phyloP scores from a whole-genome alignment of 2,113 vertebrate species.

The Arothron firmamentum region DNA sequence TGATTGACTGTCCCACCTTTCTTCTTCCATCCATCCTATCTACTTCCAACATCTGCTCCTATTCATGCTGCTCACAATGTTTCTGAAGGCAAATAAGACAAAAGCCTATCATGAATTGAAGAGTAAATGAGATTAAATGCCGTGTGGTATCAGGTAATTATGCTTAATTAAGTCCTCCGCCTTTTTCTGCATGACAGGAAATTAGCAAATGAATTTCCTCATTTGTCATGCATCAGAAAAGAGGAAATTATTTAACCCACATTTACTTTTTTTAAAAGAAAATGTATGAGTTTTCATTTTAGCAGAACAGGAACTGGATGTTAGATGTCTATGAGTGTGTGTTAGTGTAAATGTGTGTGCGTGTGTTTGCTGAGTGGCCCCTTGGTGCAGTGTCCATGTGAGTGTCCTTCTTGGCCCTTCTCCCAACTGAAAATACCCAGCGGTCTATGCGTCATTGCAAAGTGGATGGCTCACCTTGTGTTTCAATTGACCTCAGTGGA shows the following conservation, averaged over 20 bases:
- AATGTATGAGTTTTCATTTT: not conserved
- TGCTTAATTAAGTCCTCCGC: slow-evolving; percentile 35
- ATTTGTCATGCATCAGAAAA: slow-evolving; percentile 19
- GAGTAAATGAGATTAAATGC: slow-evolving; percentile 37
- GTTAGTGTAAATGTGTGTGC: slow-evolving; percentile 6
- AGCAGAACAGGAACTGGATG: not conserved
- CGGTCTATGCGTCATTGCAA: slow-evolving; percentile 54
- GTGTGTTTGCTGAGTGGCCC: slow-evolving; percentile 14
- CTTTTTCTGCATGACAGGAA: slow-evolving; percentile 25
- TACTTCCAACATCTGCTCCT: not conserved
- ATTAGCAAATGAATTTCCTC: slow-evolving; percentile 41
- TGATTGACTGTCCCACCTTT: slow-evolving; percentile 13
- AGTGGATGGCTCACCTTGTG: slow-evolving; percentile 63
- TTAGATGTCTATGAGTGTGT: slow-evolving; percentile 1
- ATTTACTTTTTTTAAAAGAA: not conserved
- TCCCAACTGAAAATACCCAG: slow-evolving; percentile 44
- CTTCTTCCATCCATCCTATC: not conserved
- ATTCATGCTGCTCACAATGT: slow-evolving; percentile 14
- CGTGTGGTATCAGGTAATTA: slow-evolving; percentile 42
- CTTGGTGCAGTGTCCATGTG: slow-evolving; percentile 33
- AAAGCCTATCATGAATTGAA: slow-evolving; percentile 20
- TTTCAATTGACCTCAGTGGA: slow-evolving; percentile 58
- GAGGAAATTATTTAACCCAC: not conserved
- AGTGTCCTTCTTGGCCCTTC: slow-evolving; percentile 38
- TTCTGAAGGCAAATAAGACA: slow-evolving; percentile 18